Conservation (phyloP, 2,888 invertebrate genomes). For the Sphecodes monilicornis region DNA sequence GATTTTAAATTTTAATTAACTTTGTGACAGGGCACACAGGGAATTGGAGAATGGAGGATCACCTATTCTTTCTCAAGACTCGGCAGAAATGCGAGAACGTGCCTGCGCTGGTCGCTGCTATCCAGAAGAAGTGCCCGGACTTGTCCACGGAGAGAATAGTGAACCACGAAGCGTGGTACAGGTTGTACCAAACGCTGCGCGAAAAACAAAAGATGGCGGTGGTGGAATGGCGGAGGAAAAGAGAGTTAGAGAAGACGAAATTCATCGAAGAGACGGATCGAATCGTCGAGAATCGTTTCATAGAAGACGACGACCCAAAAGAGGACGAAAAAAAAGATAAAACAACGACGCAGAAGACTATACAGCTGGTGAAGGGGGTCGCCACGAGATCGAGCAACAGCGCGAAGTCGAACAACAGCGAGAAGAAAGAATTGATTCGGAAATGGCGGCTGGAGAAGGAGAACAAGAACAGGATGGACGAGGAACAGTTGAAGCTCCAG, state of each 20-base stretch:
- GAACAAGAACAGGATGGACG: constrained; percentile 70
- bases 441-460: constrained; percentile 78
- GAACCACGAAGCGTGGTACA: constrained; percentile 85
- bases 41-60: constrained; percentile 80
- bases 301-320: not conserved
- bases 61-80: constrained; percentile 77
- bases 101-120: constrained; percentile 73
- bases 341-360: not conserved
- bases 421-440: constrained; percentile 75
- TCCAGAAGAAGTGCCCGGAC: constrained; percentile 79
- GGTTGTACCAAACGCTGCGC: constrained; percentile 83
- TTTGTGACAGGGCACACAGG: constrained; percentile 77
- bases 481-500: constrained; percentile 68
- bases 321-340: not conserved
- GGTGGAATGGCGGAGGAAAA: constrained; percentile 83
- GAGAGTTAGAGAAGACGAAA: constrained; percentile 62
- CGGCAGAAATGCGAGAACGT: constrained; percentile 74
- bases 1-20: not conserved
- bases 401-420: constrained; percentile 29
- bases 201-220: constrained; percentile 83
- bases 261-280: constrained; percentile 23
- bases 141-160: constrained; percentile 81
- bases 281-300: not conserved
- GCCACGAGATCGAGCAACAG: constrained; percentile 20
- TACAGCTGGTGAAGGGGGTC: not conserved